Conservation (phyloP, 2,797 vertebrate species). For the Cyclopterus lumpus region DNA sequence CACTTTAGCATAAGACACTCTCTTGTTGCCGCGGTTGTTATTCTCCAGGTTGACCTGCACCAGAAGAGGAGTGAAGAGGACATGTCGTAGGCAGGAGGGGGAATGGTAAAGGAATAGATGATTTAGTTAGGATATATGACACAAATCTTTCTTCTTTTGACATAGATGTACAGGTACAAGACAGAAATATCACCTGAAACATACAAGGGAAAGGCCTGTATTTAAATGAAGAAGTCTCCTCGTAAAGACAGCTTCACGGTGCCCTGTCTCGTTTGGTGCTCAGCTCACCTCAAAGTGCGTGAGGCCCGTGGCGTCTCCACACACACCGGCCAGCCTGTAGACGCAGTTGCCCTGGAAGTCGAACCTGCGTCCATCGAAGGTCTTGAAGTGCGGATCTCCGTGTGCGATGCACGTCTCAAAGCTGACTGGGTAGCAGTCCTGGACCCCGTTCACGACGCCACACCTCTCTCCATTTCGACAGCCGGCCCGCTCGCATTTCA, state of each 20-base stretch:
- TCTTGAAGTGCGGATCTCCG: conserved; percentile 25
- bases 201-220: too few species aligned
- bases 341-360: conserved; percentile 53
- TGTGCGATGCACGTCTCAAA: conserved; percentile 17
- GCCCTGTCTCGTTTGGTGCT: neutral
- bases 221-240: too few species aligned
- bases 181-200: too few species aligned
- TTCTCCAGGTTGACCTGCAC: conserved; percentile 39
- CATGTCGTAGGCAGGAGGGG: neutral
- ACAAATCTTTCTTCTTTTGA: neutral
- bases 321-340: conserved; percentile 25
- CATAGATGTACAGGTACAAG: neutral
- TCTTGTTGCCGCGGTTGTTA: conserved; percentile 35
- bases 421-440: conserved; percentile 26
- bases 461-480: conserved; percentile 16
- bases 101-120: neutral
- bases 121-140: neutral
- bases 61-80: neutral
- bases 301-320: conserved; percentile 16
- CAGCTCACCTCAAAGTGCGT: conserved; percentile 34
- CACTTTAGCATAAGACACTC: conserved; percentile 33
- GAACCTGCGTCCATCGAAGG: conserved; percentile 29
- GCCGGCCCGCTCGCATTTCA: neutral
- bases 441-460: conserved; percentile 15
- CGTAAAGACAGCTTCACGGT: too few species aligned